A percentile compares a stretch with the other conserved stretches of the same genome.
phyloP scores from a whole-genome alignment of 2,113 vertebrate genomes.

The Tapirus terrestris region DNA sequence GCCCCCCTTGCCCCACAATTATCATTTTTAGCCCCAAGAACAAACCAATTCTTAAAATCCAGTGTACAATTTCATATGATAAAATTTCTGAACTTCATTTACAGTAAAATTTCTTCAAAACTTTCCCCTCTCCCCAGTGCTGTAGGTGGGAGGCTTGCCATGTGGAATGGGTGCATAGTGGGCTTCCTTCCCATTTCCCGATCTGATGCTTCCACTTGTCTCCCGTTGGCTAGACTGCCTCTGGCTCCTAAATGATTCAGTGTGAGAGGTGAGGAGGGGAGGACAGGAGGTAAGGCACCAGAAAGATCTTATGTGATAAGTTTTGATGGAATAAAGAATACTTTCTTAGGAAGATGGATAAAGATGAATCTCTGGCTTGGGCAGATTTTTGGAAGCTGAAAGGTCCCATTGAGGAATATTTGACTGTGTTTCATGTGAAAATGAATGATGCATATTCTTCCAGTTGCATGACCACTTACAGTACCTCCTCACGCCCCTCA shows the following conservation, averaged over 20 bases:
- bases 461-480: not conserved
- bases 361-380: not conserved
- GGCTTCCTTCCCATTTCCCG: not conserved
- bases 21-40: not conserved
- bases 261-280: fast-evolving
- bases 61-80: not conserved
- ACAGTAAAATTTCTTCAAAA: not conserved
- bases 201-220: not conserved
- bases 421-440: not conserved
- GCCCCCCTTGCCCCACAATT: not conserved
- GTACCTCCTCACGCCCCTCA: not conserved
- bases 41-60: not conserved
- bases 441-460: not conserved
- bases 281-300: not conserved
- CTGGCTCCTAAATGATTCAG: not conserved
- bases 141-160: not conserved
- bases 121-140: not conserved
- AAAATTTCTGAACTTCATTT: not conserved
- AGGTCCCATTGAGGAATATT: not conserved
- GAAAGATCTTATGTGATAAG: too few relatives aligned
- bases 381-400: not conserved
- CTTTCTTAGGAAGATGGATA: not conserved
- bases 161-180: not conserved
- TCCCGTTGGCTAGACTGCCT: not conserved
- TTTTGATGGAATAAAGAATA: not conserved